Evolutionary conservation across 23 tunicate species (phyloP).

Genomic region (Oikopleura vanhoeffeni): DNA sequence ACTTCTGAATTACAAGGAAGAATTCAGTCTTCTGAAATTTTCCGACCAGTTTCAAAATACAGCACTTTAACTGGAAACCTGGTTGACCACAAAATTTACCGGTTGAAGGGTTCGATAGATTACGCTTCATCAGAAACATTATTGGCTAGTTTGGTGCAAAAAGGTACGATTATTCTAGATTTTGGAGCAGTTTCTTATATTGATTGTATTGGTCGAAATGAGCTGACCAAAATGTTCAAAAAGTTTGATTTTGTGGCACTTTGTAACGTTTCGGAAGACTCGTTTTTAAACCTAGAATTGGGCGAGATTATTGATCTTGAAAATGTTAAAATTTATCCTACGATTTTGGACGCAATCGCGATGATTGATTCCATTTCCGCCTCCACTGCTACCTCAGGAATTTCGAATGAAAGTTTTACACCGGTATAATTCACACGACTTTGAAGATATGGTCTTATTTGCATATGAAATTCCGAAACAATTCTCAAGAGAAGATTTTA

Average conservation of each 20-base stretch:
- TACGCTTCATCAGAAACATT: neutral
- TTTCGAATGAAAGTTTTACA: neutral
- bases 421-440: too few species aligned
- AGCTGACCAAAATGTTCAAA: neutral
- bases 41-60: neutral
- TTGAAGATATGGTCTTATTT: too few species aligned
- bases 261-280: neutral
- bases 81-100: neutral
- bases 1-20: neutral
- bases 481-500: too few species aligned
- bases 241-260: neutral
- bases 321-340: neutral
- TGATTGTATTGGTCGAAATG: neutral
- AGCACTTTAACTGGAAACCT: neutral
- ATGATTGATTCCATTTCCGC: neutral
- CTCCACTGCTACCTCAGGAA: neutral
- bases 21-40: neutral
- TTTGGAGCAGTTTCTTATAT: neutral
- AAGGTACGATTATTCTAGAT: neutral
- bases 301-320: neutral
- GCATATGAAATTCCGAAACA: too few species aligned
- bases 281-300: neutral
- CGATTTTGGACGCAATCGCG: neutral
- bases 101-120: neutral
- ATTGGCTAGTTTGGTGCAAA: neutral